Evolutionary conservation across 2,797 vertebrate genomes (phyloP).

Genomic region (Microctenopoma lineatum): DNA sequence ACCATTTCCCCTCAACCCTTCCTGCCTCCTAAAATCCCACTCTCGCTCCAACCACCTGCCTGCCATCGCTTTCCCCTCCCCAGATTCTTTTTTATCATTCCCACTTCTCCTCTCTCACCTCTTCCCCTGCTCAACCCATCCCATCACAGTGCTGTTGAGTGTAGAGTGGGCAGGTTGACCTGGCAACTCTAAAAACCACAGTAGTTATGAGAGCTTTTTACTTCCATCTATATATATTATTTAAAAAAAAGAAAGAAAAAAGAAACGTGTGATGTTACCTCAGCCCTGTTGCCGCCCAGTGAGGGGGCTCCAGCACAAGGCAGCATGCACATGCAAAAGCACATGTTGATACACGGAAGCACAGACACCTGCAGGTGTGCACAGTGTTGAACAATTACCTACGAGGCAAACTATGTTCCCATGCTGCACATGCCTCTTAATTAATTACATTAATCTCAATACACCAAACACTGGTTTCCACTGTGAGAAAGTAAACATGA

Average conservation of each 20-base stretch:
- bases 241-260: slow-evolving; percentile 33
- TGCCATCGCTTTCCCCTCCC: slow-evolving; percentile 32
- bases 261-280: slow-evolving; percentile 64
- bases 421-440: slow-evolving; percentile 24
- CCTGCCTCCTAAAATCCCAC: slow-evolving; percentile 4
- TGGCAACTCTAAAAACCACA: slow-evolving; percentile 72
- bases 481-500: background rate
- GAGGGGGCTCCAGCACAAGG: slow-evolving; percentile 66
- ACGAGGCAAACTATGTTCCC: slow-evolving; percentile 16
- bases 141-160: slow-evolving; percentile 68
- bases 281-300: slow-evolving; percentile 66
- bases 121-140: slow-evolving; percentile 64
- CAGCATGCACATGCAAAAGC: slow-evolving; percentile 44
- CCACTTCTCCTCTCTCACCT: slow-evolving; percentile 68
- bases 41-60: slow-evolving; percentile 22
- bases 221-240: slow-evolving; percentile 70
- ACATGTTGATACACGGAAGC: slow-evolving; percentile 44
- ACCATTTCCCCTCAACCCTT: slow-evolving; percentile 10
- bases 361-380: slow-evolving; percentile 49
- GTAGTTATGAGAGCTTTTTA: slow-evolving; percentile 72
- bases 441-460: slow-evolving; percentile 1
- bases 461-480: background rate
- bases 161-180: slow-evolving; percentile 79
- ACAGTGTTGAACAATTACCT: background rate
- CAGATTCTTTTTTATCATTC: slow-evolving; percentile 45